Evolutionary conservation across 2,113 vertebrate species (phyloP).

Genomic region (Glaucomys volans): DNA sequence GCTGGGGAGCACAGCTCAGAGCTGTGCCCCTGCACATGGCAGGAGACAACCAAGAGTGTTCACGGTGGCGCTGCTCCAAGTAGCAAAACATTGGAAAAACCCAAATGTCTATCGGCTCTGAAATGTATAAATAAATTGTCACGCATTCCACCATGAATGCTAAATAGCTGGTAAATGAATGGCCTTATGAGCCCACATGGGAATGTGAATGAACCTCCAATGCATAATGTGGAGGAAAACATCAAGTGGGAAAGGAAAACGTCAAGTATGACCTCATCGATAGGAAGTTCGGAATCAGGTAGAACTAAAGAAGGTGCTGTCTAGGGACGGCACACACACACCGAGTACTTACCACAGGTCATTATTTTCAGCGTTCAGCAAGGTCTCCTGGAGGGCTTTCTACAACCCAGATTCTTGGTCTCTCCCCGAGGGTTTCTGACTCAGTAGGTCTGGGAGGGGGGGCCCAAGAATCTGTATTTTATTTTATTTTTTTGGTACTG

Average conservation of each 20-base stretch:
- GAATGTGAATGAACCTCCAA: conserved; percentile 47
- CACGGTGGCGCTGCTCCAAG: neutral
- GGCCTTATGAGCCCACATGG: neutral
- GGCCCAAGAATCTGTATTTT: neutral
- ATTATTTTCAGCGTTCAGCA: neutral
- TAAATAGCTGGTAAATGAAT: neutral
- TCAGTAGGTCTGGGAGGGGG: neutral
- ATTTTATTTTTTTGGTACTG: too few relatives aligned
- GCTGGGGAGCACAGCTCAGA: neutral
- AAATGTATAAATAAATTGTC: conserved; percentile 31
- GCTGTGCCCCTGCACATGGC: neutral
- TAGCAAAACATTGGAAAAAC: neutral
- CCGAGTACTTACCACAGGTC: neutral
- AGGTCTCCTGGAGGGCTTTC: neutral
- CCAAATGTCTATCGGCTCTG: neutral
- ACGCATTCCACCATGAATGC: neutral
- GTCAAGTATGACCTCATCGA: neutral
- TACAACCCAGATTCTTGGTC: neutral
- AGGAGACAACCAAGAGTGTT: neutral
- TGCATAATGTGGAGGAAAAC: neutral
- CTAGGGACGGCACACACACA: neutral
- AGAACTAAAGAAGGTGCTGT: neutral
- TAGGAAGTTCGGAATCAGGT: conserved; percentile 21
- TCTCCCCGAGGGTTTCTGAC: neutral
- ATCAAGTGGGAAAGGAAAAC: neutral